These are phyloP conservation scores for Bradypodion pumilum DNA, from an alignment of 2,797 vertebrate species.

Conservation along the genomic window DNA sequence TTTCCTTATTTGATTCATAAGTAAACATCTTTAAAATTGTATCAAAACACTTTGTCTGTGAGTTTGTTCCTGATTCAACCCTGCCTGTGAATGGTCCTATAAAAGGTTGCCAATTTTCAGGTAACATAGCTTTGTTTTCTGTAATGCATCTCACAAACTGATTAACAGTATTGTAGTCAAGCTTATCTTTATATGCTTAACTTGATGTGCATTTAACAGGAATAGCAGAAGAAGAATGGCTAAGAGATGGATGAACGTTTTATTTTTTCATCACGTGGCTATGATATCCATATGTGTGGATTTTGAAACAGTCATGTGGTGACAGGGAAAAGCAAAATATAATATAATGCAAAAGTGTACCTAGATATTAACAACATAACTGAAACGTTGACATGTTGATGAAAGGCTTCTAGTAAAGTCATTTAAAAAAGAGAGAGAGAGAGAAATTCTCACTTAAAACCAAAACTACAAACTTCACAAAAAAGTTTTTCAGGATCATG, in stretches of 20 bases:
- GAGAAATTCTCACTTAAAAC: slow-evolving; percentile 47
- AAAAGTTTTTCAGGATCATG: slow-evolving; percentile 23
- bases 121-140: no score
- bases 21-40: no score
- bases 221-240: slow-evolving; percentile 48
- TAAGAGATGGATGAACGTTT: slow-evolving; percentile 38
- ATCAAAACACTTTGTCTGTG: no score
- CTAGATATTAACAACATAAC: slow-evolving; percentile 48
- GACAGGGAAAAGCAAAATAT: slow-evolving; percentile 47
- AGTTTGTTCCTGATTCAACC: no score
- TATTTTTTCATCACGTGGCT: slow-evolving; percentile 49
- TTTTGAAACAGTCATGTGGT: slow-evolving; percentile 31
- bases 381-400: slow-evolving; percentile 50
- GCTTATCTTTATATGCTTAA: slow-evolving; percentile 36
- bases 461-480: neutral
- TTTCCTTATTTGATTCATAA: no score
- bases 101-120: no score
- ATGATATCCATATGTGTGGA: slow-evolving; percentile 53
- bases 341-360: slow-evolving; percentile 38
- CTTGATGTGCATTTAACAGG: slow-evolving; percentile 46
- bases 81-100: no score
- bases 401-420: slow-evolving; percentile 44
- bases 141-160: slow-evolving; percentile 38
- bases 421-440: no score
- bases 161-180: slow-evolving; percentile 43